Evolutionary conservation across 2,888 invertebrate genomes (phyloP).

Genomic region (Craniophora ligustri): DNA sequence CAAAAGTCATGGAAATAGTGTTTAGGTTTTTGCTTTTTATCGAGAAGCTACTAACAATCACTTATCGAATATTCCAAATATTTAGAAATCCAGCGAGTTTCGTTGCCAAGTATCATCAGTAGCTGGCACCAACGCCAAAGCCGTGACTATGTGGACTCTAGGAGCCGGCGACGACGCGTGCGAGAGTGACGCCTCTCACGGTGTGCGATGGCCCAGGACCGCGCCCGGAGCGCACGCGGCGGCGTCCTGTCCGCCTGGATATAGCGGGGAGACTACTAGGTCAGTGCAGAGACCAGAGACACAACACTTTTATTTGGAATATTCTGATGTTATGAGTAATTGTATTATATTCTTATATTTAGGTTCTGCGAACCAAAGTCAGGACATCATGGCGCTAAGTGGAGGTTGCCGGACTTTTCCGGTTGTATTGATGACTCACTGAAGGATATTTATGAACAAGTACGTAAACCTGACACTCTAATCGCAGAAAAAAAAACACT

Average conservation of each 20-base stretch:
- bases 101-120: constrained; percentile 91
- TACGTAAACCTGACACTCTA: no score
- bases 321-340: background rate
- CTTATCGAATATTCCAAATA: background rate
- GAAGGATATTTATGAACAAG: constrained; percentile 90
- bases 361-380: constrained; percentile 85
- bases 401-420: constrained; percentile 93
- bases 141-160: constrained; percentile 90
- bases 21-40: no score
- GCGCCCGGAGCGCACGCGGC: constrained; percentile 92
- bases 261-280: constrained; percentile 82
- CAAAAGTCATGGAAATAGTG: no score
- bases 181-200: constrained; percentile 87
- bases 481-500: no score
- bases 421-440: constrained; percentile 91
- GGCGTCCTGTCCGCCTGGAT: constrained; percentile 85
- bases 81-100: constrained; percentile 92
- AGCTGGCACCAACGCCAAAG: constrained; percentile 82
- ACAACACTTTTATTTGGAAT: background rate
- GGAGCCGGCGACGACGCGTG: constrained; percentile 87
- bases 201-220: constrained; percentile 90
- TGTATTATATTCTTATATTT: background rate
- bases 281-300: constrained; percentile 27
- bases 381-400: constrained; percentile 90
- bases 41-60: no score